These are phyloP conservation scores for Steinernema feltiae DNA, from an alignment of 1,140 invertebrate species.

Conservation along the genomic window DNA sequence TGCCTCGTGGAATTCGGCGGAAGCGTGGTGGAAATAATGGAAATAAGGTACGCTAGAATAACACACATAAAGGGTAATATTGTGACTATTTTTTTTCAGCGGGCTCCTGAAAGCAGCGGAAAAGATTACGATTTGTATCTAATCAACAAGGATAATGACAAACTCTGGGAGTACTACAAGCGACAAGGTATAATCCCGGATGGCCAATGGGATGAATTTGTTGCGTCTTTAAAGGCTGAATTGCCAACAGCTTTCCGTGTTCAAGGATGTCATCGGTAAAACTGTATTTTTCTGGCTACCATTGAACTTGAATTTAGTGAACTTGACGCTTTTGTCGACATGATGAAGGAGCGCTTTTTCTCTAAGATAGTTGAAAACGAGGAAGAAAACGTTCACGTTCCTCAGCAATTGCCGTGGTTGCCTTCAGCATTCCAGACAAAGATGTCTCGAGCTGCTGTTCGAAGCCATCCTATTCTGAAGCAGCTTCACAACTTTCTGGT, in stretches of 20 bases:
- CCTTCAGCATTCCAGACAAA: conserved; percentile 31
- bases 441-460: conserved; percentile 36
- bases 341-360: conserved; percentile 34
- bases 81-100: neutral
- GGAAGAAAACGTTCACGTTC: conserved; percentile 26
- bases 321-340: conserved; percentile 28
- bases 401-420: conserved; percentile 33
- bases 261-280: conserved; percentile 39
- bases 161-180: conserved; percentile 35
- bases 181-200: conserved; percentile 30
- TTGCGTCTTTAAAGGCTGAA: conserved; percentile 24
- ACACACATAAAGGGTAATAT: neutral
- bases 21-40: neutral
- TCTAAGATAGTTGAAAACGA: conserved; percentile 20
- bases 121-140: neutral
- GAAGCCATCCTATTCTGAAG: conserved; percentile 29
- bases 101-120: neutral
- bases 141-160: conserved; percentile 34
- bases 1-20: neutral
- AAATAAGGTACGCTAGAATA: neutral
- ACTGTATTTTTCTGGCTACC: no score
- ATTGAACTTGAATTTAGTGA: no score
- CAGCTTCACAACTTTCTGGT: conserved; percentile 38
- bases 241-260: conserved; percentile 33
- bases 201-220: conserved; percentile 31